Conservation (phyloP, 2,797 vertebrate genomes). For the Sorex maritimensis region DNA sequence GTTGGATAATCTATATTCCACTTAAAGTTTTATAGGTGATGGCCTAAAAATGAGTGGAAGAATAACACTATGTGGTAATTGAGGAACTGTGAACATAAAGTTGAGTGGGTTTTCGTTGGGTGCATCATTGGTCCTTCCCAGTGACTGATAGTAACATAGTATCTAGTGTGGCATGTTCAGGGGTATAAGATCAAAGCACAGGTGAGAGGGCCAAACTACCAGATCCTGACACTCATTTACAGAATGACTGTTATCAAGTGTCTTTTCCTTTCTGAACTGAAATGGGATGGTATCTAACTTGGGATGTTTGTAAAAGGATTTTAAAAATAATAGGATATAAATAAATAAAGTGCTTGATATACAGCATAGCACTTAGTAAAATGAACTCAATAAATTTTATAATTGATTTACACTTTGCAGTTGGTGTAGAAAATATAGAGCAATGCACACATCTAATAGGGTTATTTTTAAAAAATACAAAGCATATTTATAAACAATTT, state of each 20-base stretch:
- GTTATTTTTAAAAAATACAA: background rate
- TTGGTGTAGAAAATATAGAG: background rate
- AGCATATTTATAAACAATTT: background rate
- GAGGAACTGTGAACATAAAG: too few species aligned
- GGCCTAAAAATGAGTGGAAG: too few species aligned
- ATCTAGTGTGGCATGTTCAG: background rate
- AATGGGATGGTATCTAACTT: background rate
- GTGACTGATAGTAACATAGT: background rate
- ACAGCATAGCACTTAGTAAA: background rate
- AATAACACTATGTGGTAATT: too few species aligned
- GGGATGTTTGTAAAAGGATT: background rate
- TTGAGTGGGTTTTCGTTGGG: too few species aligned
- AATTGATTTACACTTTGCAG: background rate
- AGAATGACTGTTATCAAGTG: background rate
- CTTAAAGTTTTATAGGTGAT: too few species aligned
- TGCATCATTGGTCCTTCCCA: background rate
- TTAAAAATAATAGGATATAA: conserved; percentile 3
- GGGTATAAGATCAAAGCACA: conserved; percentile 4
- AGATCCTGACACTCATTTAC: background rate
- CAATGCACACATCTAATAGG: background rate
- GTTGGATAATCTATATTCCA: background rate
- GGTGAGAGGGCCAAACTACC: background rate
- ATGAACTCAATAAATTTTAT: background rate
- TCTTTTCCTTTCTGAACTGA: background rate
- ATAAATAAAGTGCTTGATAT: background rate